Evolutionary conservation across 2,888 invertebrate genomes (phyloP).

Genomic region (Nomada fucata): DNA sequence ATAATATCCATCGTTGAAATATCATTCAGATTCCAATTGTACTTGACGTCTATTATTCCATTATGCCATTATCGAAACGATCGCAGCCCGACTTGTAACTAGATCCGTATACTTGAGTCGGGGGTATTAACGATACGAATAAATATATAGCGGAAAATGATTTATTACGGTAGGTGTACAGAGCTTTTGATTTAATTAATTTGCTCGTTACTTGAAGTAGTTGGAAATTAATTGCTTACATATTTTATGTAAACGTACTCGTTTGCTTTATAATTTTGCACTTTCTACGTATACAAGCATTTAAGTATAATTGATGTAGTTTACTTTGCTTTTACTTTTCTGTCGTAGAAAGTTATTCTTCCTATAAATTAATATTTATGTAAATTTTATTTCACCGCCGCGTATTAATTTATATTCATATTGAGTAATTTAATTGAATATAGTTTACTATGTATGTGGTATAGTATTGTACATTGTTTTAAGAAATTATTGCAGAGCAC

Average conservation of each 20-base stretch:
- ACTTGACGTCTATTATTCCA: constrained; percentile 54
- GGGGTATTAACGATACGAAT: constrained; percentile 41
- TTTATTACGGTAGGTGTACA: constrained; percentile 45
- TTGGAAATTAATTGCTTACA: constrained; percentile 19
- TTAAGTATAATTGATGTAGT: not conserved
- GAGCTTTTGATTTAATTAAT: constrained; percentile 53
- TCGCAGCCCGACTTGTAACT: constrained; percentile 57
- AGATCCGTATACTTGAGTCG: constrained; percentile 51
- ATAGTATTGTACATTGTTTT: too few relatives aligned
- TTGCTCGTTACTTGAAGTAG: constrained; percentile 29
- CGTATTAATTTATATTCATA: too few relatives aligned
- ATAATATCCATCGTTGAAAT: constrained; percentile 30
- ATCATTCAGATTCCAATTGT: constrained; percentile 47
- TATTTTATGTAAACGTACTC: not conserved
- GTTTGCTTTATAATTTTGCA: not conserved
- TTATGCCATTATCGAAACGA: constrained; percentile 44
- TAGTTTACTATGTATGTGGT: too few relatives aligned
- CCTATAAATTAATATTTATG: too few relatives aligned
- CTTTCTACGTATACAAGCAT: not conserved
- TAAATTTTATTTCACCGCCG: too few relatives aligned
- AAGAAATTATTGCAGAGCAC: too few relatives aligned
- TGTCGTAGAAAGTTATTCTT: too few relatives aligned
- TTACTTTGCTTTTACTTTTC: too few relatives aligned
- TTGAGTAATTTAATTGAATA: too few relatives aligned
- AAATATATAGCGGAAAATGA: constrained; percentile 53